phyloP scores from a whole-genome alignment of 1,140 invertebrate species.

The Drosophila littoralis region DNA sequence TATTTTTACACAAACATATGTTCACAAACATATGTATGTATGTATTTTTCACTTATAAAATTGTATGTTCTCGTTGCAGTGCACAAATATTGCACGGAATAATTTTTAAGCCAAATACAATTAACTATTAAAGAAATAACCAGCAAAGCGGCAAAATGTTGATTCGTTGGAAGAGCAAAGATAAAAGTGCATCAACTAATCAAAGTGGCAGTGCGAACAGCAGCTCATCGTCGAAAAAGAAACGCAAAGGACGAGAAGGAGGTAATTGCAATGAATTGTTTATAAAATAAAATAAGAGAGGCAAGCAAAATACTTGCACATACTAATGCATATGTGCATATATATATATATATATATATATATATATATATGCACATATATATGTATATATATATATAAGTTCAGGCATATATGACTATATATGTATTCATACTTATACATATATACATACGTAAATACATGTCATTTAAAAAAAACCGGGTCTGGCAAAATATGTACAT shows the following conservation, averaged over 20 bases:
- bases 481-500: constrained; percentile 1
- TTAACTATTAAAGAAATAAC: constrained; percentile 3
- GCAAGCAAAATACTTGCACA: neutral
- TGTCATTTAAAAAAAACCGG: neutral
- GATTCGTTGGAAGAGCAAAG: constrained; percentile 87
- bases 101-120: constrained; percentile 6
- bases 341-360: too few species aligned
- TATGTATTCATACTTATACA: neutral
- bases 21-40: neutral
- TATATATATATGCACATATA: too few species aligned
- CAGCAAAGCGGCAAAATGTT: constrained; percentile 83
- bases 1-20: neutral
- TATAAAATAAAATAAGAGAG: neutral
- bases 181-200: constrained; percentile 85
- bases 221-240: constrained; percentile 85
- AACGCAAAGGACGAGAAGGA: constrained; percentile 86
- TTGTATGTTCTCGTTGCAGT: constrained; percentile 4
- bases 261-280: constrained; percentile 42
- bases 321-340: neutral
- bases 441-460: neutral
- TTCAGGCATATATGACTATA: too few species aligned
- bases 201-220: constrained; percentile 70
- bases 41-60: neutral
- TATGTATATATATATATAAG: too few species aligned
- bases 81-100: neutral